A percentile compares a stretch with the other conserved stretches of the same genome.
Evolutionary conservation across 2,888 invertebrate genomes (phyloP).

Genomic region (Luperina testacea): DNA sequence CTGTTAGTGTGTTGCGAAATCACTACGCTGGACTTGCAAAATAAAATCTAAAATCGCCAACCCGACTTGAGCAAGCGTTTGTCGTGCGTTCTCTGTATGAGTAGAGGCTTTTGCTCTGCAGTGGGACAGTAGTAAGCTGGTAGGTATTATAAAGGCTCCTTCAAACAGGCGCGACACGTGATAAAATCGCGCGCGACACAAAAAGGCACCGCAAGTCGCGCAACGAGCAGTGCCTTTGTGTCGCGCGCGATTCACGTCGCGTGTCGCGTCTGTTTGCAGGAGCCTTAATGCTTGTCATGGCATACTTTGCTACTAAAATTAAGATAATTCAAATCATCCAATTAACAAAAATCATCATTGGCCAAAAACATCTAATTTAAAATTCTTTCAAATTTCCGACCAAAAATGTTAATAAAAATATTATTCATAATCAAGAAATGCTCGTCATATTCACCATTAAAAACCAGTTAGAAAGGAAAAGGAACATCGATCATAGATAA

Average conservation of each 20-base stretch:
- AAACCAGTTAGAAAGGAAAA: slow-evolving; percentile 51
- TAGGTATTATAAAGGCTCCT: no score
- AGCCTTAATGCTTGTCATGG: no score
- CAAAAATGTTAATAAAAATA: not conserved
- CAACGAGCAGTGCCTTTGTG: no score
- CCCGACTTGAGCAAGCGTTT: not conserved
- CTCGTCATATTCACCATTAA: slow-evolving; percentile 19
- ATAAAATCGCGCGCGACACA: no score
- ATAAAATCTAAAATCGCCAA: not conserved
- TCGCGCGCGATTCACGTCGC: no score
- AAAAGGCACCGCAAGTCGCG: no score
- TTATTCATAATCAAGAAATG: no score
- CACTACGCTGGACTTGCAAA: not conserved
- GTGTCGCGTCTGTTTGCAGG: no score
- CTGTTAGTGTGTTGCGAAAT: no score
- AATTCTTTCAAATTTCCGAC: not conserved
- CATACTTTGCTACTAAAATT: not conserved
- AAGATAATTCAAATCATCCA: not conserved
- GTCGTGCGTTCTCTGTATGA: not conserved
- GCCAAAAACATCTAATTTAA: not conserved
- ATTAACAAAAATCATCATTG: not conserved
- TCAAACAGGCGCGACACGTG: no score
- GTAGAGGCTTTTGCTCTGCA: no score
- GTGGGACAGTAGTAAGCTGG: not conserved
- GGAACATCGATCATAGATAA: slow-evolving; percentile 57